A percentile compares a stretch with the other conserved stretches of the same genome.
phyloP scores from a whole-genome alignment of 92 coral and sea anemone species.

The Palythoa heliodiscus region DNA sequence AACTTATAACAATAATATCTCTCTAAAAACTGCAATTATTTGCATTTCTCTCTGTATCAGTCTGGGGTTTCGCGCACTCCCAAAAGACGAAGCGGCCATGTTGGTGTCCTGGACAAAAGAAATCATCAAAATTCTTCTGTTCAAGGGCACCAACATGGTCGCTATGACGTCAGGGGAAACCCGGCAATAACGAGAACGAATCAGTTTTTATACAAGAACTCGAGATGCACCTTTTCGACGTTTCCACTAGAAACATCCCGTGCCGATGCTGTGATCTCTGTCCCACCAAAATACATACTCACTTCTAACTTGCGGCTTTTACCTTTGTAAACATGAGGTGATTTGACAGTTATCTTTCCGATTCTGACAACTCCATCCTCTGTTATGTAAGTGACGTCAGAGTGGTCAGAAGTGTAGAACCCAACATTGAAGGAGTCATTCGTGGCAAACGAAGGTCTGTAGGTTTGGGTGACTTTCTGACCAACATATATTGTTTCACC shows the following conservation, averaged over 20 bases:
- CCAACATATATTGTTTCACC: neutral
- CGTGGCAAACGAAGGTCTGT: neutral
- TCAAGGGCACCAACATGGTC: too few species aligned
- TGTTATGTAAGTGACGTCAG: neutral
- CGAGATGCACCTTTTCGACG: conserved; percentile 7
- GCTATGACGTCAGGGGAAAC: too few species aligned
- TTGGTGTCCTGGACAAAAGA: neutral
- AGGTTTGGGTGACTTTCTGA: neutral
- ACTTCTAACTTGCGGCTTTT: conserved; percentile 28
- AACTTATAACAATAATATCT: too few species aligned
- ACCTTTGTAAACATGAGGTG: conserved; percentile 40
- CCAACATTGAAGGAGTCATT: neutral
- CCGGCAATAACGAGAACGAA: too few species aligned
- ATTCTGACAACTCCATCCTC: neutral
- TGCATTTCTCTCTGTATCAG: too few species aligned
- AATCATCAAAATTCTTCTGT: too few species aligned
- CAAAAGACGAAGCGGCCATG: too few species aligned
- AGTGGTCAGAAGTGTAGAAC: conserved; percentile 3
- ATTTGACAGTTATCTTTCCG: neutral
- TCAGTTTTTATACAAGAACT: conserved; percentile 6
- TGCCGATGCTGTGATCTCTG: conserved; percentile 35
- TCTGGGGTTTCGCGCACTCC: too few species aligned
- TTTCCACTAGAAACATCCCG: conserved; percentile 43
- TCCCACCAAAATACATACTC: conserved; percentile 50
- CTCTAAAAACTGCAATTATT: too few species aligned